phyloP scores from a whole-genome alignment of 2,797 vertebrate genomes.

The Neosilurus mollespiculum region DNA sequence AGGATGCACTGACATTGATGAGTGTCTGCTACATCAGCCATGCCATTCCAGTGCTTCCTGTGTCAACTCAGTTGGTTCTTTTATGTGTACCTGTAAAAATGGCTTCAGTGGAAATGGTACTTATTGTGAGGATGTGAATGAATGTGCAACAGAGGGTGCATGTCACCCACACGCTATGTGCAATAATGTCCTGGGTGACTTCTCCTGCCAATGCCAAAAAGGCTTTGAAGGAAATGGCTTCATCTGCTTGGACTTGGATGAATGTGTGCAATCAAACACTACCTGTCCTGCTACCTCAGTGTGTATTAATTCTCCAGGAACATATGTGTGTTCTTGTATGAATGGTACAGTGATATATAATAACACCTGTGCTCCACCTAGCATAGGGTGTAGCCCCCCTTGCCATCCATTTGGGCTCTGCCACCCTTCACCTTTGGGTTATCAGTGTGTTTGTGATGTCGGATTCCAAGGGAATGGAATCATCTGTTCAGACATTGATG shows the following conservation, averaged over 20 bases:
- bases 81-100: constrained; percentile 73
- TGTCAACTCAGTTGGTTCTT: constrained; percentile 73
- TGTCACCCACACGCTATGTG: constrained; percentile 73
- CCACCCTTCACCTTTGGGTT: constrained; percentile 67
- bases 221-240: constrained; percentile 78
- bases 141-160: constrained; percentile 62
- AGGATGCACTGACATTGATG: constrained; percentile 74
- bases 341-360: constrained; percentile 74
- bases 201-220: constrained; percentile 69
- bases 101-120: constrained; percentile 76
- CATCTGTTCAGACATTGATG: constrained; percentile 76
- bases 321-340: constrained; percentile 78
- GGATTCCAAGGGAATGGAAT: constrained; percentile 75
- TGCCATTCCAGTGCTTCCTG: constrained; percentile 78
- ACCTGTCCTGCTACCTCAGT: constrained; percentile 67
- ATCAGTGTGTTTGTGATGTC: constrained; percentile 79
- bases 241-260: constrained; percentile 75
- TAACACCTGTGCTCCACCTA: constrained; percentile 67
- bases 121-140: constrained; percentile 73
- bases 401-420: constrained; percentile 76
- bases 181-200: constrained; percentile 70
- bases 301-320: constrained; percentile 79
- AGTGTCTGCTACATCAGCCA: constrained; percentile 67
- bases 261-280: constrained; percentile 67
- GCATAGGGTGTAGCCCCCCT: constrained; percentile 64